phyloP scores from a whole-genome alignment of 1,140 invertebrate species.

The Lutraria rhynchaena region DNA sequence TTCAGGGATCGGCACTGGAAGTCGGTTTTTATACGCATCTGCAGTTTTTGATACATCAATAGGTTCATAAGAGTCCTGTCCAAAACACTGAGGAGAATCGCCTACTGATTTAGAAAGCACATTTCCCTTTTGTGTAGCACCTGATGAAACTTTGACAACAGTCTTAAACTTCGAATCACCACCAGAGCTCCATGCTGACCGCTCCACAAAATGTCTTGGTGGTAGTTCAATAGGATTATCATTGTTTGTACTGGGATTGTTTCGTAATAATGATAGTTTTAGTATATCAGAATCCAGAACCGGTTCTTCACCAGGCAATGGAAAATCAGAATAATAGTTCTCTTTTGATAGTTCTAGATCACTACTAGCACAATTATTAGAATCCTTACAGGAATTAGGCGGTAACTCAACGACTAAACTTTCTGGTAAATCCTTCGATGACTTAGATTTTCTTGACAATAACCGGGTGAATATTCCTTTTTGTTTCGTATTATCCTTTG shows the following conservation, averaged over 20 bases:
- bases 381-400: neutral
- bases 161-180: neutral
- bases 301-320: neutral
- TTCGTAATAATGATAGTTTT: conserved; percentile 13
- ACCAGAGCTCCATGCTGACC: neutral
- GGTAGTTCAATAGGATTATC: conserved; percentile 4
- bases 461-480: conserved; percentile 6
- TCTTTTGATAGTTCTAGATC: neutral
- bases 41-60: conserved; percentile 9
- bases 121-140: neutral
- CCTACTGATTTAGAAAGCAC: neutral
- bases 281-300: conserved; percentile 30
- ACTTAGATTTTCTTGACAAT: neutral
- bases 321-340: conserved; percentile 45
- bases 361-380: neutral
- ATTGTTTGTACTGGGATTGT: neutral
- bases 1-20: neutral
- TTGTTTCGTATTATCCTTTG: neutral
- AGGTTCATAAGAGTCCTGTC: conserved; percentile 40
- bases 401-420: neutral
- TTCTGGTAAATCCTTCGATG: conserved; percentile 1
- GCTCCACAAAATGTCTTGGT: conserved; percentile 3
- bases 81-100: conserved; percentile 8
- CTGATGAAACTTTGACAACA: too few relatives aligned
- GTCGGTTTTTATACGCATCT: neutral